A percentile compares a stretch with the other conserved stretches of the same genome.
Evolutionary conservation across 2,797 vertebrate genomes (phyloP).

Genomic region (Prionace glauca): DNA sequence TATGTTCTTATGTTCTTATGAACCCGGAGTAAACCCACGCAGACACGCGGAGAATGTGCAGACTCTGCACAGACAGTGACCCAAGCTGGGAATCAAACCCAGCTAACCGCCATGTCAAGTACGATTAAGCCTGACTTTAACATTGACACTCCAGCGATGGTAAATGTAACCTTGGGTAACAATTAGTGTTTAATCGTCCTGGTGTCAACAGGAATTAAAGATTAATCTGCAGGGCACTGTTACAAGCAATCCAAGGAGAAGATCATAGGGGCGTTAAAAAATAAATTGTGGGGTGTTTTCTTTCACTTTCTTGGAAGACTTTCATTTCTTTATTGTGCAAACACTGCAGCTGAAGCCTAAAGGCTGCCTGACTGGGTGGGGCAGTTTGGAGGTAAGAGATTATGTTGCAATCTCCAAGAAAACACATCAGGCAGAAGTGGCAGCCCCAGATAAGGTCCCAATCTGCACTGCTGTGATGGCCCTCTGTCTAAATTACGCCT

Average conservation of each 20-base stretch:
- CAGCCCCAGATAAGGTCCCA: not conserved
- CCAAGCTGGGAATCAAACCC: too few species aligned
- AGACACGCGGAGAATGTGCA: too few species aligned
- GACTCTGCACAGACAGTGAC: too few species aligned
- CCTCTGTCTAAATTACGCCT: not conserved
- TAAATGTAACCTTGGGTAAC: too few species aligned
- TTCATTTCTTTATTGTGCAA: not conserved
- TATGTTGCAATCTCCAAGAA: too few species aligned
- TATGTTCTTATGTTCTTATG: too few species aligned
- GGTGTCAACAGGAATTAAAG: not conserved
- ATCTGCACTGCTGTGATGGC: not conserved
- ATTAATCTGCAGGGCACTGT: not conserved
- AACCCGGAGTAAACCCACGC: too few species aligned
- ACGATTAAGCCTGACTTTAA: too few species aligned
- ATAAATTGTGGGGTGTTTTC: not conserved
- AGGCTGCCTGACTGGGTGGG: too few species aligned
- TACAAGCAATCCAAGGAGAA: not conserved
- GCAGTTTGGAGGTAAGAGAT: too few species aligned
- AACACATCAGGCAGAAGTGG: not conserved
- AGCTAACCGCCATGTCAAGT: too few species aligned
- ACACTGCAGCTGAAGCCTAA: not conserved
- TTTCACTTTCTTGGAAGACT: not conserved
- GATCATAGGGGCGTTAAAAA: not conserved
- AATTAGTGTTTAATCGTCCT: too few species aligned
- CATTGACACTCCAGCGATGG: not conserved